A percentile compares a stretch with the other conserved stretches of the same genome.
Evolutionary conservation across 2,797 vertebrate genomes (phyloP).

Genomic region (Paratrypauchen microcephalus): DNA sequence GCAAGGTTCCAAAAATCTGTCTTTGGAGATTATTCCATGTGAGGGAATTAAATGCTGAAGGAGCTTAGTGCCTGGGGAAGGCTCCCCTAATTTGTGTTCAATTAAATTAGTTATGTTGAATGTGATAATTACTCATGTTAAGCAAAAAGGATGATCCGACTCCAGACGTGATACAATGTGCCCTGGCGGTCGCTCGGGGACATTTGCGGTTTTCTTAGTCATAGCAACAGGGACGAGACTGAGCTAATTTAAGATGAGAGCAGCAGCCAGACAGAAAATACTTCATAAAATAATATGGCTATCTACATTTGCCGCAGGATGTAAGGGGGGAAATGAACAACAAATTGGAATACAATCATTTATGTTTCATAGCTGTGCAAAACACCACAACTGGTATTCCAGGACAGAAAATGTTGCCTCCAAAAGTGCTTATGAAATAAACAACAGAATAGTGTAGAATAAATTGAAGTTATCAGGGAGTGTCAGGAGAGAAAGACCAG

Average conservation of each 20-base stretch:
- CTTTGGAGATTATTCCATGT: not conserved
- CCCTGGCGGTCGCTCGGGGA: slow-evolving; percentile 56
- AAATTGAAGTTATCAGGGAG: no score
- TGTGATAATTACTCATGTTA: slow-evolving; percentile 68
- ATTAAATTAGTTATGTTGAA: slow-evolving; percentile 72
- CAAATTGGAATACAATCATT: no score
- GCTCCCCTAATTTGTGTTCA: slow-evolving; percentile 60
- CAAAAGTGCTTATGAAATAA: no score
- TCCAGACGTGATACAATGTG: slow-evolving; percentile 52
- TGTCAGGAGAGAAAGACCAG: no score
- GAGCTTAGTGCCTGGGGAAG: slow-evolving; percentile 55
- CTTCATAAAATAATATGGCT: not conserved
- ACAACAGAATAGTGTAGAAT: no score
- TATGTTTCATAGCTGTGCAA: no score
- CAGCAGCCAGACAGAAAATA: slow-evolving; percentile 20
- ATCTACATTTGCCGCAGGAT: no score
- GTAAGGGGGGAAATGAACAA: not conserved
- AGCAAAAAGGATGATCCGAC: slow-evolving; percentile 59
- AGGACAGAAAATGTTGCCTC: no score
- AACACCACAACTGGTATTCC: no score
- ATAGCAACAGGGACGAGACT: slow-evolving; percentile 36
- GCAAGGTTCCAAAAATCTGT: not conserved
- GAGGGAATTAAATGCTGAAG: slow-evolving; percentile 22
- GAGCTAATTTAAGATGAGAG: slow-evolving; percentile 44
- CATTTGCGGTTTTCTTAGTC: slow-evolving; percentile 53